These are phyloP conservation scores for Trinorchestia longiramus DNA, from an alignment of 1,140 invertebrate species.

Conservation along the genomic window DNA sequence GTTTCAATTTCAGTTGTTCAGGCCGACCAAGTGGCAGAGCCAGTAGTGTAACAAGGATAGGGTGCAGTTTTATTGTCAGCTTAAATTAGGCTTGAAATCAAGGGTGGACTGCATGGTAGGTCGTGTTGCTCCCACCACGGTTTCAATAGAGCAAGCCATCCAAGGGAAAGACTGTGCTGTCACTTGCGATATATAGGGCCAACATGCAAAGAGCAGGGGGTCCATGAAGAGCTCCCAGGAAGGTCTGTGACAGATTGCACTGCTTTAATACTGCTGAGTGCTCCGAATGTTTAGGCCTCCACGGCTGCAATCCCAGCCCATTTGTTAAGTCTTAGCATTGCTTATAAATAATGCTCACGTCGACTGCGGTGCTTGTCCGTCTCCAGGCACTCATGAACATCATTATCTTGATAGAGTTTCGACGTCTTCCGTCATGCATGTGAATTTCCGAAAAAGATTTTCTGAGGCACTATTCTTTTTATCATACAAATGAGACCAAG, in stretches of 20 bases:
- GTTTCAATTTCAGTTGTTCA: neutral
- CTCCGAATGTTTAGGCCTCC: neutral
- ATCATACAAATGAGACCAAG: neutral
- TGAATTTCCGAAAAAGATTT: neutral
- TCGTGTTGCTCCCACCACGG: neutral
- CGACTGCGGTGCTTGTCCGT: neutral
- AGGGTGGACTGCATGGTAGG: neutral
- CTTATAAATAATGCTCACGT: slow-evolving; percentile 9
- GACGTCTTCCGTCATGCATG: neutral
- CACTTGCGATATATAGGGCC: neutral
- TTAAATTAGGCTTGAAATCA: neutral
- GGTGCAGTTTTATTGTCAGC: neutral
- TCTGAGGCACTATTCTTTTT: neutral
- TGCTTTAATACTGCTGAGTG: slow-evolving; percentile 7
- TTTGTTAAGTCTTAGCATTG: slow-evolving; percentile 9
- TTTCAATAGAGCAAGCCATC: neutral
- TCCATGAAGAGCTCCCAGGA: neutral
- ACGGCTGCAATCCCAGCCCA: neutral
- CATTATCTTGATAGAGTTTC: slow-evolving; percentile 9
- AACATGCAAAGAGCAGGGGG: neutral
- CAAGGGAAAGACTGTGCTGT: neutral
- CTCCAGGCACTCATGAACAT: neutral
- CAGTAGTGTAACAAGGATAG: neutral
- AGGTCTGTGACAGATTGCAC: neutral
- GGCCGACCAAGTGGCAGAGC: neutral